phyloP scores from a whole-genome alignment of 2,888 invertebrate genomes.

The Ariolimax columbianus region DNA sequence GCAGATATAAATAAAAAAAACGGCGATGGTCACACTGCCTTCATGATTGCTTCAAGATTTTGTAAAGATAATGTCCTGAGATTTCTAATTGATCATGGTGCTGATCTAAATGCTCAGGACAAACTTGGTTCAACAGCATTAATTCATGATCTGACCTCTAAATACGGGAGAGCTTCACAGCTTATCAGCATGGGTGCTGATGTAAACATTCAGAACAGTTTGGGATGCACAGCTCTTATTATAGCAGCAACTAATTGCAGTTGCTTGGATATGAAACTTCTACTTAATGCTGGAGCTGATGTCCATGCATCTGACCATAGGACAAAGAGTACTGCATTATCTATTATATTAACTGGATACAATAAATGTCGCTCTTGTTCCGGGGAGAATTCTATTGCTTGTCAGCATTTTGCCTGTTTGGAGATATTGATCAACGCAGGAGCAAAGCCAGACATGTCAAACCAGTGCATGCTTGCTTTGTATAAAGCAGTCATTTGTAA shows the following conservation, averaged over 20 bases:
- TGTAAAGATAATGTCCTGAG: slow-evolving; percentile 13
- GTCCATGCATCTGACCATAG: not conserved
- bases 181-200: slow-evolving; percentile 13
- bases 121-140: slow-evolving; percentile 12
- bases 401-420: slow-evolving; percentile 8
- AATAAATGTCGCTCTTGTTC: not conserved
- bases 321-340: not conserved
- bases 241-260: not conserved
- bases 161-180: not conserved
- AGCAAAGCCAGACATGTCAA: not conserved
- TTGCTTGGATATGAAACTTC: slow-evolving; percentile 1
- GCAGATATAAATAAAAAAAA: slow-evolving; percentile 30
- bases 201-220: slow-evolving; percentile 21
- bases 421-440: slow-evolving; percentile 24
- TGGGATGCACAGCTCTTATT: not conserved
- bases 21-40: not conserved
- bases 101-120: slow-evolving; percentile 25
- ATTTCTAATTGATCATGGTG: slow-evolving; percentile 25
- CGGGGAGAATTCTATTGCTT: not conserved
- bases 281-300: slow-evolving; percentile 24
- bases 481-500: slow-evolving; percentile 24
- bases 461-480: not conserved
- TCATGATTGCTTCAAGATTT: slow-evolving; percentile 25
- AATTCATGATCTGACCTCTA: not conserved
- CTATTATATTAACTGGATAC: not conserved